Evolutionary conservation across 2,888 invertebrate genomes (phyloP), one percentile per base, ranked within the genome.

Genomic region (Pseudococcus jackbeardsleyi): DNA sequence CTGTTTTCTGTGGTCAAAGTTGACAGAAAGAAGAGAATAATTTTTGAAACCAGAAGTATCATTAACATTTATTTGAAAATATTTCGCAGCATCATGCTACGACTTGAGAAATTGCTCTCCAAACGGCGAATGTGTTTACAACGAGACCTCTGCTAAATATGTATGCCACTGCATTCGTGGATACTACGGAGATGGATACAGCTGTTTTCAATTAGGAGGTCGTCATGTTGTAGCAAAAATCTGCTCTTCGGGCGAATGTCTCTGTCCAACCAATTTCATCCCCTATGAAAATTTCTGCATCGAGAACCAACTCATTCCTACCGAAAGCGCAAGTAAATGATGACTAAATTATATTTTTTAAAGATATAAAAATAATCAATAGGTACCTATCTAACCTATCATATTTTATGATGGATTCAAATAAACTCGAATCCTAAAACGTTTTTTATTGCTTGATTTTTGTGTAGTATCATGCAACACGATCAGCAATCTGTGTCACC

Each of bases 151-250:
- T 84, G 92, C 92, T 72, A 93, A 93, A 48, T 94, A 95, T 90
- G 95, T 95, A 79, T 98, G 98, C 91, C 93, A 95, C 15, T 97
- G 94, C 92, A 95, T 95, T 90, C 91, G 93, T 0, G 93, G 93
- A 0, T 93, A 93, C 90, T 92, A 93, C 86, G 94, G 96, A 0
- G 92, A 93, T 89, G 96, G 95, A 12, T 85, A 85, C 39, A 12
- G 4, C 0, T 88, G 88, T 33, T 26, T 26, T n/a, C 26, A 26
- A n/a, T 33, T 22, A 17, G 85, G 77, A 26, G 85, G 84, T 19
- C 85, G 85, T 26, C 22, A 12, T 90, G 90, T 79, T 92, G 91
- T 89, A 79, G 59, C 72, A 17, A 89, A 88, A 89, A 89, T 89
- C 48, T 90, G 90, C 82, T 77, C 89, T 88, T 68, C 88, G 17